These are phyloP conservation scores for Rhingia campestris DNA, from an alignment of 2,888 invertebrate species.

Conservation along the genomic window DNA sequence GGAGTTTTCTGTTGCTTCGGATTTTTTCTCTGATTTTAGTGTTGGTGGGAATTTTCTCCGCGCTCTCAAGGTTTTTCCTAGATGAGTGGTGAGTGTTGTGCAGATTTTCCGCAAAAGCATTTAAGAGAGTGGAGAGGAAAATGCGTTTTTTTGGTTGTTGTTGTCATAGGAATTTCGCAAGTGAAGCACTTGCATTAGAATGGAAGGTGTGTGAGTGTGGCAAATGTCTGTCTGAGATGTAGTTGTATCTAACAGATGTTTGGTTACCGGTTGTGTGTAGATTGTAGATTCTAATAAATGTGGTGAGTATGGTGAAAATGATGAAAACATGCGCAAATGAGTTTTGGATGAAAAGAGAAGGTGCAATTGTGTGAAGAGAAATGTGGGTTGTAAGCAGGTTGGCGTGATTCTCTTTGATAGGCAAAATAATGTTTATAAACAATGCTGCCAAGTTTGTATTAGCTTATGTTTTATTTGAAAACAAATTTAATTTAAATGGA, in stretches of 20 bases:
- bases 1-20: constrained; percentile 68
- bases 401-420: constrained; percentile 28
- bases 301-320: constrained; percentile 59
- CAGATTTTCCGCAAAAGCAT: constrained; percentile 29
- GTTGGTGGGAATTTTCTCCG: constrained; percentile 56
- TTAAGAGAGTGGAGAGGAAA: constrained; percentile 43
- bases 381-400: neutral
- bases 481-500: no score
- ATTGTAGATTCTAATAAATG: constrained; percentile 31
- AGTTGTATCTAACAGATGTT: constrained; percentile 41
- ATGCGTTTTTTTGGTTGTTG: constrained; percentile 10
- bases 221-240: constrained; percentile 14
- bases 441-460: no score
- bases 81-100: constrained; percentile 14
- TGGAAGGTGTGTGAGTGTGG: constrained; percentile 6
- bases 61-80: constrained; percentile 46
- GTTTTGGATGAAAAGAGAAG: constrained; percentile 30
- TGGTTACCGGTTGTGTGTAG: constrained; percentile 14
- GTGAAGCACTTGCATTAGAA: neutral
- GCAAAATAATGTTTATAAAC: no score
- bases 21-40: constrained; percentile 50
- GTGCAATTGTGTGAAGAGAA: constrained; percentile 11
- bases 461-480: no score
- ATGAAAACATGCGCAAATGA: constrained; percentile 59
- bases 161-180: neutral